Evolutionary conservation across 2,113 vertebrate species (phyloP).

Genomic region (Myiopsitta monachus): DNA sequence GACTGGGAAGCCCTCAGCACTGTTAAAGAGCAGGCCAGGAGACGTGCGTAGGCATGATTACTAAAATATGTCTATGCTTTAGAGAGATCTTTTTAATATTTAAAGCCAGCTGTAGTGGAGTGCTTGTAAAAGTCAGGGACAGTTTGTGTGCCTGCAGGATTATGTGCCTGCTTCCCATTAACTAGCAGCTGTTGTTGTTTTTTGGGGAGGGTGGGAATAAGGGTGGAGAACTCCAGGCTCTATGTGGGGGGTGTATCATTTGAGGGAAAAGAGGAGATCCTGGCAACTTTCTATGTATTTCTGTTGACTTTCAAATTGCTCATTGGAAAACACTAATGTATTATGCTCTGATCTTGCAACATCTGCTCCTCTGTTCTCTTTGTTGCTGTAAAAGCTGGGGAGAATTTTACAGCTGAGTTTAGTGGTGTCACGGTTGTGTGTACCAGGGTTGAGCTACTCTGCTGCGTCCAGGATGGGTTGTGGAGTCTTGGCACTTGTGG

Average conservation of each 20-base stretch:
- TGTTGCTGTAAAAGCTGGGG: background rate
- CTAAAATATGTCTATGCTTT: background rate
- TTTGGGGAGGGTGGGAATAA: background rate
- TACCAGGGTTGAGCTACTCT: background rate
- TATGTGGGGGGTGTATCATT: background rate
- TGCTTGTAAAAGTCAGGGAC: background rate
- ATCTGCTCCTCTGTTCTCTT: background rate
- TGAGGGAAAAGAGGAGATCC: background rate
- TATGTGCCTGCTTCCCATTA: slow-evolving; percentile 34
- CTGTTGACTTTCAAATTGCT: background rate
- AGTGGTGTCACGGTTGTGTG: background rate
- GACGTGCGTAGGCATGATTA: background rate
- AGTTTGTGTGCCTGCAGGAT: background rate
- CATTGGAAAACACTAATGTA: background rate
- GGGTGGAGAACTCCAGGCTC: background rate
- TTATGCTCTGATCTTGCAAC: background rate
- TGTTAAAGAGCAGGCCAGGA: background rate
- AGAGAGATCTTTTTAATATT: slow-evolving; percentile 5
- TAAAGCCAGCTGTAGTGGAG: background rate
- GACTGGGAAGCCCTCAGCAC: background rate
- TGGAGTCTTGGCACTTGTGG: background rate
- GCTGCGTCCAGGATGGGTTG: fast-evolving
- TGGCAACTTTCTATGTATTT: background rate
- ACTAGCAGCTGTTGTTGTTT: slow-evolving; percentile 29
- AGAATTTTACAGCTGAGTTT: background rate